Conservation (phyloP, 2,797 vertebrate genomes). For the Coreius guichenoti region DNA sequence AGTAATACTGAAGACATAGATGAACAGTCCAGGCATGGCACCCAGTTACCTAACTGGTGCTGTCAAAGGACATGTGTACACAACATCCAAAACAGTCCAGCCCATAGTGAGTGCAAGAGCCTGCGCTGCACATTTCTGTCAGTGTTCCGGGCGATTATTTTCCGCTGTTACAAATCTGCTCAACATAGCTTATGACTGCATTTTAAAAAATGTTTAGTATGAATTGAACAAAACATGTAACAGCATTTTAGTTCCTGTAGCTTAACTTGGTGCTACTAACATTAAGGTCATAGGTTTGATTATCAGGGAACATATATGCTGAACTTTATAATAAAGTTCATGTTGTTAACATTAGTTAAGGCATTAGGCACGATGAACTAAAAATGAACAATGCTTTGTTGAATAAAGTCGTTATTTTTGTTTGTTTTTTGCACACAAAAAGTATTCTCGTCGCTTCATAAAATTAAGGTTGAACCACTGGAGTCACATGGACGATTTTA, state of each 20-base stretch:
- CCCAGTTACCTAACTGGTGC: background rate
- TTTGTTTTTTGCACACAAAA: too few relatives aligned
- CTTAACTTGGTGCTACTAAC: background rate
- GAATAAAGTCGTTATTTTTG: too few relatives aligned
- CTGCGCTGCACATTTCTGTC: slow-evolving; percentile 20
- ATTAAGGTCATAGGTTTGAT: background rate
- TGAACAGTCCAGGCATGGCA: slow-evolving; percentile 5
- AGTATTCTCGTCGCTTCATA: too few relatives aligned
- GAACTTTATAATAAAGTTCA: background rate
- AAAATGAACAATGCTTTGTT: background rate
- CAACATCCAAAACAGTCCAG: slow-evolving; percentile 21
- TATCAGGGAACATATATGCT: background rate
- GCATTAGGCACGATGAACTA: background rate
- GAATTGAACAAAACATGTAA: slow-evolving; percentile 1
- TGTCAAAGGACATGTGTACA: slow-evolving; percentile 20
- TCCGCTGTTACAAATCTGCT: slow-evolving; percentile 37
- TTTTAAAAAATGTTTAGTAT: background rate
- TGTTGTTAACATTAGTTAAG: background rate
- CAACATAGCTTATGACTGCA: slow-evolving; percentile 13
- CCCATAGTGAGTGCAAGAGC: slow-evolving; percentile 2
- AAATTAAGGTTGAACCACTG: too few relatives aligned
- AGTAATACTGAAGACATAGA: slow-evolving; percentile 27
- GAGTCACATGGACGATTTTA: too few relatives aligned
- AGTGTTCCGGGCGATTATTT: slow-evolving; percentile 1
- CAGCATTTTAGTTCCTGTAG: background rate